Conservation (phyloP, 2,797 vertebrate genomes). For the Poeciliopsis gracilis region DNA sequence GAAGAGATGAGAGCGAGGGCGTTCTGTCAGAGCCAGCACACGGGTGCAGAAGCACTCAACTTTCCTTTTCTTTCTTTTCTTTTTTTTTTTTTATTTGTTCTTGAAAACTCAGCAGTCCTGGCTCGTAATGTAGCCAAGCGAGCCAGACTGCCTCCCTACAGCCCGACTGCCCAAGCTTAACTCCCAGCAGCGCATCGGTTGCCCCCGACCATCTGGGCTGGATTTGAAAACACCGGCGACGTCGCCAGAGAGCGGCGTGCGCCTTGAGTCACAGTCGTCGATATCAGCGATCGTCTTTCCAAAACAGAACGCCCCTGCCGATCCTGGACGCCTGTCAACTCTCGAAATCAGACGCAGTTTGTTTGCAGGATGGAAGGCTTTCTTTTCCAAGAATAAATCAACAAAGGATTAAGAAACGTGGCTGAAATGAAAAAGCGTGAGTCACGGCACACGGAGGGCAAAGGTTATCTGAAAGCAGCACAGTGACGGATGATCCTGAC, state of each 20-base stretch:
- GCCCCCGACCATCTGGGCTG: conserved; percentile 60
- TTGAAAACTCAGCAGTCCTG: conserved; percentile 51
- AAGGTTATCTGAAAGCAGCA: conserved; percentile 23
- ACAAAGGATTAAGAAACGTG: not conserved
- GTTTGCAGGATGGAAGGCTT: not conserved
- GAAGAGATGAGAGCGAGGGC: conserved; percentile 1
- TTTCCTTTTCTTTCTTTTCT: conserved; percentile 10
- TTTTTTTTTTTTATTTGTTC: not conserved
- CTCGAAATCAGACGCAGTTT: conserved; percentile 3
- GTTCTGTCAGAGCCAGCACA: conserved; percentile 5
- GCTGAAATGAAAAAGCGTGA: conserved; percentile 11
- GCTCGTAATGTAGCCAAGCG: conserved; percentile 10
- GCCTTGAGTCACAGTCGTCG: conserved; percentile 44
- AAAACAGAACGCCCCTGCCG: conserved; percentile 39
- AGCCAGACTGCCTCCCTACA: conserved; percentile 49
- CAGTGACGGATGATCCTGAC: conserved; percentile 21
- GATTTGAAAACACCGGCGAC: conserved; percentile 61
- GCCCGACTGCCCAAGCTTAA: conserved; percentile 42
- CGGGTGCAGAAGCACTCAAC: conserved; percentile 20
- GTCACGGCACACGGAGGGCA: not conserved
- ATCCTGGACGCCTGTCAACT: conserved; percentile 24
- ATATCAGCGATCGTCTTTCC: conserved; percentile 42
- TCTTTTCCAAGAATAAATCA: not conserved
- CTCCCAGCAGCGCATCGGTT: conserved; percentile 11
- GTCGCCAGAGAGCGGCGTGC: conserved; percentile 44